Evolutionary conservation across 2,797 vertebrate species (phyloP).

Genomic region (Semotilus atromaculatus): DNA sequence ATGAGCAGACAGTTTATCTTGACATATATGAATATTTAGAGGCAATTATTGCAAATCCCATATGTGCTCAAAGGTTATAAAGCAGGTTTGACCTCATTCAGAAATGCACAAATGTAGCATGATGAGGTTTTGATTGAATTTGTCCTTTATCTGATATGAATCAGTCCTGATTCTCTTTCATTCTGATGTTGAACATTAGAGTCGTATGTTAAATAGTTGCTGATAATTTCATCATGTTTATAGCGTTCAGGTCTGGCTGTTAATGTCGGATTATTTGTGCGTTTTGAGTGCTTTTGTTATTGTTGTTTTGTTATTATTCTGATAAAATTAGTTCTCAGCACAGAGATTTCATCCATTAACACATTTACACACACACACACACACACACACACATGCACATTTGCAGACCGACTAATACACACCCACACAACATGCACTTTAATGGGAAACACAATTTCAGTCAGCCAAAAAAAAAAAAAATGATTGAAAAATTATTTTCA

Average conservation of each 20-base stretch:
- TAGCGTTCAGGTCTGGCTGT: conserved; percentile 54
- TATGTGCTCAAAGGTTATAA: neutral
- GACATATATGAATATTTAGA: neutral
- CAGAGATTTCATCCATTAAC: conserved; percentile 13
- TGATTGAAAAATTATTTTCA: conserved; percentile 35
- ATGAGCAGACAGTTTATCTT: neutral
- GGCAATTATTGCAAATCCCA: neutral
- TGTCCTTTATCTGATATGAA: neutral
- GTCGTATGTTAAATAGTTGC: neutral
- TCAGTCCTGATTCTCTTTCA: neutral
- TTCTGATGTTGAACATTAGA: neutral
- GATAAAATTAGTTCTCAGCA: conserved; percentile 11
- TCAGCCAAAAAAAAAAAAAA: neutral
- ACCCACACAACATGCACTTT: neutral
- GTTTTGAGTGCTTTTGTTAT: conserved; percentile 43
- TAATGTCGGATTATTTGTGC: conserved; percentile 60
- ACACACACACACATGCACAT: conserved; percentile 19
- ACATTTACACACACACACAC: conserved; percentile 15
- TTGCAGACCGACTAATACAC: neutral
- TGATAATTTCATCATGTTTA: neutral
- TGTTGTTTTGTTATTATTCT: too few relatives aligned
- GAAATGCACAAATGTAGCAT: neutral
- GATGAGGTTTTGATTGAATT: neutral
- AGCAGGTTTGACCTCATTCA: neutral
- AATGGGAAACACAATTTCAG: conserved; percentile 17